Conservation (phyloP, 1,140 invertebrate species). For the Procambarus virginalis region DNA sequence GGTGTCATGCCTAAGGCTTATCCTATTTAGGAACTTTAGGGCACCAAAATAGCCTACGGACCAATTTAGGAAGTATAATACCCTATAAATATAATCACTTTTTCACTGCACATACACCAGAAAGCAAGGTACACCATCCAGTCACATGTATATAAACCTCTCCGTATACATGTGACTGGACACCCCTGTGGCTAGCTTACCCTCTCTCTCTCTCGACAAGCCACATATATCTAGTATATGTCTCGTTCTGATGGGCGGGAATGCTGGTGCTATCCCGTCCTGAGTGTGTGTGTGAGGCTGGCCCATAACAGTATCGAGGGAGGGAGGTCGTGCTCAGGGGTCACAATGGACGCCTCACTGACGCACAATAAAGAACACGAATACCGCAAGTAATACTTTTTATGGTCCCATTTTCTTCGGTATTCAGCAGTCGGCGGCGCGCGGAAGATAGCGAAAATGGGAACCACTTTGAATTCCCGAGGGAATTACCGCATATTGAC, state of each 20-base stretch:
- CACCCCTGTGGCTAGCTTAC: too few relatives aligned
- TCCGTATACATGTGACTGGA: too few relatives aligned
- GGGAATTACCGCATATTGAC: conserved; percentile 50
- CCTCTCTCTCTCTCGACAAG: background rate
- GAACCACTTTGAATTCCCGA: conserved; percentile 49
- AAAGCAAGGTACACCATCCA: too few relatives aligned
- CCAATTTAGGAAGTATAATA: too few relatives aligned
- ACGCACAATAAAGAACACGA: conserved; percentile 51
- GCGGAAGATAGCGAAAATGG: conserved; percentile 47
- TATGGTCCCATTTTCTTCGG: conserved; percentile 55
- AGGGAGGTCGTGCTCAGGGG: background rate
- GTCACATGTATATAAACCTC: too few relatives aligned
- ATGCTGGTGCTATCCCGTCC: conserved; percentile 9
- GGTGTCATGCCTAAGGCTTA: too few relatives aligned
- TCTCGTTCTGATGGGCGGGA: background rate
- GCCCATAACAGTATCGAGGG: conserved; percentile 27
- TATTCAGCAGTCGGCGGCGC: conserved; percentile 48
- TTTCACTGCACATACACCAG: too few relatives aligned
- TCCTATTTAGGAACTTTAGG: too few relatives aligned
- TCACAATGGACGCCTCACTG: conserved; percentile 25
- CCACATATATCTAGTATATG: background rate
- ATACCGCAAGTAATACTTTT: conserved; percentile 59
- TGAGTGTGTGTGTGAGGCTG: background rate
- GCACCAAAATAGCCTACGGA: too few relatives aligned
- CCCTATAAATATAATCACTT: too few relatives aligned